Conservation (phyloP, 1,140 invertebrate species). For the Zaprionus taronus region DNA sequence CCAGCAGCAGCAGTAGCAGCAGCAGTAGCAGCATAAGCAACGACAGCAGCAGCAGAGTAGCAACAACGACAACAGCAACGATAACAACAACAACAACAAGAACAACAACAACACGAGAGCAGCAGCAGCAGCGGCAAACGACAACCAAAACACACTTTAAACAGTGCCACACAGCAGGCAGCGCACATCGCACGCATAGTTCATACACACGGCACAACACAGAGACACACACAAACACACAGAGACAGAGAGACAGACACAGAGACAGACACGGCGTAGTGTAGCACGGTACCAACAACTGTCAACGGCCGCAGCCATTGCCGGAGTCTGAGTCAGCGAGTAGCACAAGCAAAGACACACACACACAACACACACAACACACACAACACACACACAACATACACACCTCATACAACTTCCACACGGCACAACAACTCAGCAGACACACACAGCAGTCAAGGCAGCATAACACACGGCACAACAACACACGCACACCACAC, state of each 20-base stretch:
- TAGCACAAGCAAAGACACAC: conserved; percentile 18
- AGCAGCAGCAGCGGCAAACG: conserved; percentile 1
- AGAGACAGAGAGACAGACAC: not conserved
- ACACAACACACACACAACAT: not conserved
- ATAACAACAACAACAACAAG: not conserved
- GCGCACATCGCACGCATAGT: not conserved
- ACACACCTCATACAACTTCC: not conserved
- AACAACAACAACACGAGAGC: conserved; percentile 18
- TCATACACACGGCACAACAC: conserved; percentile 3
- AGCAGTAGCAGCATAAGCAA: conserved; percentile 16
- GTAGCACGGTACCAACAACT: conserved; percentile 27
- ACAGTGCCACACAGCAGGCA: conserved; percentile 16
- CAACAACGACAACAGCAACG: not conserved
- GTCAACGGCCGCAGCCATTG: conserved; percentile 42
- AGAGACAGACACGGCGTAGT: conserved; percentile 12
- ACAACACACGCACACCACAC: conserved; percentile 1
- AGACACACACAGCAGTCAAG: too few species aligned
- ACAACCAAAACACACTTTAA: conserved; percentile 12
- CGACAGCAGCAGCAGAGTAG: conserved; percentile 1
- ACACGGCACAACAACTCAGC: too few species aligned
- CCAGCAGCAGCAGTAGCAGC: not conserved
- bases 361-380: conserved; percentile 9
- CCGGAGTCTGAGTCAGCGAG: conserved; percentile 36
- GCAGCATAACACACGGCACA: conserved; percentile 9
- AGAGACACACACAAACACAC: not conserved